A percentile compares a stretch with the other conserved stretches of the same genome.
Evolutionary conservation across 2,888 invertebrate species (phyloP).

Genomic region (Coecobrya sp.): DNA sequence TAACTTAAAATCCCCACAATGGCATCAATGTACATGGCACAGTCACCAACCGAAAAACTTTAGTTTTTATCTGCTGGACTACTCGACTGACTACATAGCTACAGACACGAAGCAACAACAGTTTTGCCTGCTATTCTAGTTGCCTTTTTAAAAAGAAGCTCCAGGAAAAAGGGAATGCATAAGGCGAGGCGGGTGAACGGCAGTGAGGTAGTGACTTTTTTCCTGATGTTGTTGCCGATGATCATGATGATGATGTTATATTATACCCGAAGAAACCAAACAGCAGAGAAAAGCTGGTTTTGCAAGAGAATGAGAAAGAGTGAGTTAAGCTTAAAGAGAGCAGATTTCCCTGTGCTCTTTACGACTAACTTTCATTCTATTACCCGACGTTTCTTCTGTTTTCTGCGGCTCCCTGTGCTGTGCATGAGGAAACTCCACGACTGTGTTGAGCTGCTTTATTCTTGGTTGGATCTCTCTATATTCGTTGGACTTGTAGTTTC

Average conservation of each 20-base stretch:
- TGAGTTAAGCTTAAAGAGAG: slow-evolving; percentile 37
- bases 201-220: slow-evolving; percentile 44
- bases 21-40: not conserved
- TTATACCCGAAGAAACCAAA: slow-evolving; percentile 11
- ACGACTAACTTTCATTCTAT: slow-evolving; percentile 47
- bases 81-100: slow-evolving; percentile 6
- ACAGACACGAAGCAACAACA: slow-evolving; percentile 23
- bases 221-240: slow-evolving; percentile 22
- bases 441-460: slow-evolving; percentile 9
- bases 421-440: not conserved
- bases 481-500: slow-evolving; percentile 44
- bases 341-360: slow-evolving; percentile 48
- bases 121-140: slow-evolving; percentile 26
- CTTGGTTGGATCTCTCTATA: not conserved
- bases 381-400: slow-evolving; percentile 6
- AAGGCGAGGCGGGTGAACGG: not conserved
- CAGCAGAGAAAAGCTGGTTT: slow-evolving; percentile 18
- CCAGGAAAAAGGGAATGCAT: slow-evolving; percentile 32
- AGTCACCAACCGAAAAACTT: slow-evolving; percentile 5
- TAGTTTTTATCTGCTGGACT: slow-evolving; percentile 26
- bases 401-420: not conserved
- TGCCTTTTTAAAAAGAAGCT: slow-evolving; percentile 22
- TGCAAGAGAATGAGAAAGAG: not conserved
- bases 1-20: not conserved
- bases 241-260: not conserved